Conservation (phyloP, 64 coral and sea anemone genomes). For the Montipora cactus region DNA sequence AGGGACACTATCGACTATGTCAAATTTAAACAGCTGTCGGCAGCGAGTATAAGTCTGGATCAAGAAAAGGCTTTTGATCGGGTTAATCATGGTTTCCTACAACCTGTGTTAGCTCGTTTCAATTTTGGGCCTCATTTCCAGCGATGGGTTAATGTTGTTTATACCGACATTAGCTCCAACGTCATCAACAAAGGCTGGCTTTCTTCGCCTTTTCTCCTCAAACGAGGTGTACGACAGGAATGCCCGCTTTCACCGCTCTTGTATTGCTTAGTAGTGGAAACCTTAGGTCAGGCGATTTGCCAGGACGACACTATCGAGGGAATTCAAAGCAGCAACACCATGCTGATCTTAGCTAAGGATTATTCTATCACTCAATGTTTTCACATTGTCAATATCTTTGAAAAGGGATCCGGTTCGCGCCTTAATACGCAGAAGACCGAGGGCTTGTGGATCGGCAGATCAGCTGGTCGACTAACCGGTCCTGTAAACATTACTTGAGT, state of each 20-base stretch:
- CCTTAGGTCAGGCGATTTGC: constrained; percentile 21
- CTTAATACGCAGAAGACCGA: constrained; percentile 48
- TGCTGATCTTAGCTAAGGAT: neutral
- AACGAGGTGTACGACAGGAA: constrained; percentile 12
- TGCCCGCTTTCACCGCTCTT: constrained; percentile 42
- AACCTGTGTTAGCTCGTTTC: neutral
- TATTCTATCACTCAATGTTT: no score
- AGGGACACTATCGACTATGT: constrained; percentile 10
- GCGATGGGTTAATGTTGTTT: neutral
- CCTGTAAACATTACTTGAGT: constrained; percentile 23
- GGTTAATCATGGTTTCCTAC: neutral
- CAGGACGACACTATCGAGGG: constrained; percentile 9
- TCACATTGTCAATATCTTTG: no score
- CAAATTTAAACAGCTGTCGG: neutral
- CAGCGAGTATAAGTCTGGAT: neutral
- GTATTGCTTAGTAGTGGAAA: constrained; percentile 41
- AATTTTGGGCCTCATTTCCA: constrained; percentile 27
- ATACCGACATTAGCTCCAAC: neutral
- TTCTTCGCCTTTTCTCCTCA: neutral
- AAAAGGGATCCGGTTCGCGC: neutral
- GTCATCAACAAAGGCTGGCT: constrained; percentile 37
- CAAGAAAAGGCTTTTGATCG: constrained; percentile 63
- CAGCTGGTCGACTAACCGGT: neutral
- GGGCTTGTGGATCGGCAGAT: constrained; percentile 38
- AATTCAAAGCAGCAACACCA: constrained; percentile 32